phyloP scores from a whole-genome alignment of 2,888 invertebrate genomes.

The Drosophila colorata region DNA sequence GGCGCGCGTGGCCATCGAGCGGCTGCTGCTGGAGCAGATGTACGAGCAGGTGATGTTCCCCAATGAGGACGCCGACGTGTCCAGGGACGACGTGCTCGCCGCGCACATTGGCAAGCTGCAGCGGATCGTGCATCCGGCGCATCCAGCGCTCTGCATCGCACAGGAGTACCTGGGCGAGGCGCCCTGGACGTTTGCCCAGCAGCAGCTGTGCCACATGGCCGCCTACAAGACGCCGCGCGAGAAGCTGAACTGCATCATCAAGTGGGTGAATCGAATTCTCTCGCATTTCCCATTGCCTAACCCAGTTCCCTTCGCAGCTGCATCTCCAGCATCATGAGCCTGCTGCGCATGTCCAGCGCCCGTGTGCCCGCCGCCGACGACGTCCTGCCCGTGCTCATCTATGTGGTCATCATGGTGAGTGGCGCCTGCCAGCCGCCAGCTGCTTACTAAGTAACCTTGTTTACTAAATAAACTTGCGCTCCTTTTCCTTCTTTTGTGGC shows the following conservation, averaged over 20 bases:
- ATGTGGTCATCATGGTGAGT: slow-evolving; percentile 95
- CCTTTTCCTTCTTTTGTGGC: slow-evolving; percentile 52
- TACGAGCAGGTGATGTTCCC: slow-evolving; percentile 98
- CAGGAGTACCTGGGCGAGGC: slow-evolving; percentile 95
- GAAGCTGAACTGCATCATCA: slow-evolving; percentile 87
- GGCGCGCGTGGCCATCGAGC: slow-evolving; percentile 93
- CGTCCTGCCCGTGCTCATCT: slow-evolving; percentile 97
- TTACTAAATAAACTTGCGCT: too few relatives aligned
- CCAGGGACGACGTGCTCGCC: slow-evolving; percentile 94
- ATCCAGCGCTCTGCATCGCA: slow-evolving; percentile 92
- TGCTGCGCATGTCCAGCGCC: slow-evolving; percentile 93
- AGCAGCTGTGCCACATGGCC: slow-evolving; percentile 93
- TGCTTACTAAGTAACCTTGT: not conserved
- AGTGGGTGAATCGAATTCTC: slow-evolving; percentile 63
- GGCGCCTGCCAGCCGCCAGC: not conserved
- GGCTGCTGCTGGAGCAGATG: slow-evolving; percentile 95
- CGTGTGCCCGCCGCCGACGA: slow-evolving; percentile 96
- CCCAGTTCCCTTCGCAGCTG: slow-evolving; percentile 86
- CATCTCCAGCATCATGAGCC: slow-evolving; percentile 96
- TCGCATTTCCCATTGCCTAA: not conserved
- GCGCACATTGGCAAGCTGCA: slow-evolving; percentile 95
- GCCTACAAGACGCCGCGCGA: slow-evolving; percentile 96
- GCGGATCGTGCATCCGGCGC: slow-evolving; percentile 90
- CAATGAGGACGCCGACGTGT: slow-evolving; percentile 97
- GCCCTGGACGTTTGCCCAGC: slow-evolving; percentile 98